A percentile compares a stretch with the other conserved stretches of the same genome.
These are phyloP conservation scores for Sphinx pinastri DNA, from an alignment of 2,888 invertebrate species.

Conservation along the genomic window DNA sequence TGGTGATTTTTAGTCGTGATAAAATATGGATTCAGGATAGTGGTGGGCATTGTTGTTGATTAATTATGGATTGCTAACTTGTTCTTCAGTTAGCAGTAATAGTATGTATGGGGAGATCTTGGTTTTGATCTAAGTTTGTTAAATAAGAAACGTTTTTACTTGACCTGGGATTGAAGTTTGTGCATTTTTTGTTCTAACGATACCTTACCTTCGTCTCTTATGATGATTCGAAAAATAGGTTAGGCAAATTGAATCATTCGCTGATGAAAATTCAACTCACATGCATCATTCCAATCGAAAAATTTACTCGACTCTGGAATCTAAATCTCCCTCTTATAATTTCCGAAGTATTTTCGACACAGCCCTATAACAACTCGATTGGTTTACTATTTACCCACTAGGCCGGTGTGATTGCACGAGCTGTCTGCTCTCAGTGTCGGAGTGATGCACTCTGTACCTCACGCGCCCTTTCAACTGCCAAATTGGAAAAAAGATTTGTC, in stretches of 20 bases:
- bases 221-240: too few relatives aligned
- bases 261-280: too few relatives aligned
- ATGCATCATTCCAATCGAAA: background rate
- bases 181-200: too few relatives aligned
- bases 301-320: background rate
- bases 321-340: background rate
- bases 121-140: too few relatives aligned
- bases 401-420: conserved; percentile 54
- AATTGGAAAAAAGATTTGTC: conserved; percentile 22
- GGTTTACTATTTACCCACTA: conserved; percentile 67
- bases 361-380: conserved; percentile 53
- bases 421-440: conserved; percentile 13
- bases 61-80: background rate
- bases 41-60: too few relatives aligned
- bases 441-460: background rate
- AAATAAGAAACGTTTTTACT: too few relatives aligned
- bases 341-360: conserved; percentile 1
- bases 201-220: too few relatives aligned
- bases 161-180: too few relatives aligned
- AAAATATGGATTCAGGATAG: too few relatives aligned
- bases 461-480: conserved; percentile 15
- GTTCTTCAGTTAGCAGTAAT: background rate
- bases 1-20: background rate
- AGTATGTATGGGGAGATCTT: too few relatives aligned
- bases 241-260: too few relatives aligned